phyloP scores from a whole-genome alignment of 2,888 invertebrate species.

The Dione juno region DNA sequence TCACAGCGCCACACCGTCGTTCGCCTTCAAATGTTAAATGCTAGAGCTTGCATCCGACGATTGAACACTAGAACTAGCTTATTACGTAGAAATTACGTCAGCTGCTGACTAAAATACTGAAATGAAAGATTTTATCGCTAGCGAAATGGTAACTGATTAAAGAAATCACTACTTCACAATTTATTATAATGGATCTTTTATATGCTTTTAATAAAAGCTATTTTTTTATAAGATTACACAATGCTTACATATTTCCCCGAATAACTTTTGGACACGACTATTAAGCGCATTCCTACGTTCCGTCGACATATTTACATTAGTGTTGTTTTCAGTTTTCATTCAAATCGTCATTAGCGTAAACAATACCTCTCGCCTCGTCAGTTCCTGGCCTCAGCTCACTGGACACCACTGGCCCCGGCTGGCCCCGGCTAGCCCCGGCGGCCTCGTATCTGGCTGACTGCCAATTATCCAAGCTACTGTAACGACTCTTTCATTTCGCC shows the following conservation, averaged over 20 bases:
- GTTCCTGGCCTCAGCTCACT: background rate
- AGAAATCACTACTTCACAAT: background rate
- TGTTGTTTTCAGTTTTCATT: too few species aligned
- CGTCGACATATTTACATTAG: too few species aligned
- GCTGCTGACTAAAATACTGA: background rate
- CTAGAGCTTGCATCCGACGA: slow-evolving; percentile 46
- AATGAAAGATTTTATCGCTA: slow-evolving; percentile 8
- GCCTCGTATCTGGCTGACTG: slow-evolving; percentile 5
- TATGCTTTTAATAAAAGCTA: too few species aligned
- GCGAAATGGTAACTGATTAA: too few species aligned
- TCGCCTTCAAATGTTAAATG: slow-evolving; percentile 42
- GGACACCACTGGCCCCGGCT: background rate
- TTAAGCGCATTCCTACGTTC: too few species aligned
- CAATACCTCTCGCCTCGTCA: slow-evolving; percentile 14
- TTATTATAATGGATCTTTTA: background rate
- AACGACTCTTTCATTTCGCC: slow-evolving; percentile 22
- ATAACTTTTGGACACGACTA: too few species aligned
- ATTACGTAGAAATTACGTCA: background rate
- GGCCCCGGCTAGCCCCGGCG: background rate
- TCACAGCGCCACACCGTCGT: slow-evolving; percentile 19
- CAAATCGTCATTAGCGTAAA: slow-evolving; percentile 20
- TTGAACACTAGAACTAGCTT: slow-evolving; percentile 1
- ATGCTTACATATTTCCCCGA: too few species aligned
- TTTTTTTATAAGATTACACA: too few species aligned
- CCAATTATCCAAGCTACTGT: slow-evolving; percentile 21